A percentile compares a stretch with the other conserved stretches of the same genome.
phyloP scores from a whole-genome alignment of 2,888 invertebrate genomes.

The Lysandra bellargus region DNA sequence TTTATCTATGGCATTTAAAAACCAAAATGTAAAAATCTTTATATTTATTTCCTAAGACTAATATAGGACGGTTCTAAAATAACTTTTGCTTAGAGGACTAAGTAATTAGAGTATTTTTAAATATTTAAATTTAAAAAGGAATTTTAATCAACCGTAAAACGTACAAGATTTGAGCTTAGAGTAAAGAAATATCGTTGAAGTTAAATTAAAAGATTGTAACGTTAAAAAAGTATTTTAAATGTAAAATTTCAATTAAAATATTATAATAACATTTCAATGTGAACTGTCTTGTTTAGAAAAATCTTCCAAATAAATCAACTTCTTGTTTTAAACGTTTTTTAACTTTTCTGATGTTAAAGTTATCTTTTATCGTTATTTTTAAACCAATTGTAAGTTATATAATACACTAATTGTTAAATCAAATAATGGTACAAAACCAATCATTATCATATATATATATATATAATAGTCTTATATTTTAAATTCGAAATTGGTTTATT shows the following conservation, averaged over 20 bases:
- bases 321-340: background rate
- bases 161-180: slow-evolving; percentile 67
- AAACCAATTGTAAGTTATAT: background rate
- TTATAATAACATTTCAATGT: background rate
- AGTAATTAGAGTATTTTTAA: slow-evolving; percentile 22
- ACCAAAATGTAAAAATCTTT: slow-evolving; percentile 19
- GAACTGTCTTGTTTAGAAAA: background rate
- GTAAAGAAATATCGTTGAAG: slow-evolving; percentile 36
- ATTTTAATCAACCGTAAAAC: slow-evolving; percentile 47
- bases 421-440: background rate
- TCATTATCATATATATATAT: slow-evolving; percentile 20
- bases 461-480: slow-evolving; percentile 28
- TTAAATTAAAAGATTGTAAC: background rate
- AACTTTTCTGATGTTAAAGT: background rate
- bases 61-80: background rate
- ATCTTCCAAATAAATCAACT: background rate
- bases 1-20: slow-evolving; percentile 28
- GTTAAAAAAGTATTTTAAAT: background rate
- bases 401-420: background rate
- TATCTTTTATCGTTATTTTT: background rate
- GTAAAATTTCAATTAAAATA: background rate
- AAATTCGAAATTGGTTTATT: slow-evolving; percentile 12
- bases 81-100: slow-evolving; percentile 3
- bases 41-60: background rate
- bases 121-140: slow-evolving; percentile 33